Evolutionary conservation across 2,113 vertebrate species (phyloP), one percentile per base, ranked within the genome.

Genomic region (Microtus ochrogaster): DNA sequence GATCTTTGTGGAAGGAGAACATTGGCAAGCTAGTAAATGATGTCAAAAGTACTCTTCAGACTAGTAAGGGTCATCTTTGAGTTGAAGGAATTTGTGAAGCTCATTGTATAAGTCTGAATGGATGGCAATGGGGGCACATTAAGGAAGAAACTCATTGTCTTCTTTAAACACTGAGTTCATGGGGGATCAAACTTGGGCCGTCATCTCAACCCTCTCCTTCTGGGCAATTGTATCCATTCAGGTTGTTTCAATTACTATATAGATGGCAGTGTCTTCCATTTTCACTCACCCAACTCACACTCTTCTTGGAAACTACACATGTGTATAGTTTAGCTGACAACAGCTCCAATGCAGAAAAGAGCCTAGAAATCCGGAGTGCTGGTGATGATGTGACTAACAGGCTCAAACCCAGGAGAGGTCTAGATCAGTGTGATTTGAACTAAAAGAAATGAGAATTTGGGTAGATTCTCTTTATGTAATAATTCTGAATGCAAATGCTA

Each of bases 401-500:
- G 83, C 8, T 74, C 61, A 82, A 70, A 91, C 81, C 21, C 14
- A 81, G 44, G 36, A 76, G 44, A 91, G 33, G 70, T 93, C 52
- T 16, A 49, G 2, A 77, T 78, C 14, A n/a, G 4, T 96, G 65
- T 79, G 74, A 74, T 86, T 92, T 93, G 12, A 36, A 68, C 66
- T 36, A 91, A 96, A 79, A 94, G 22, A 92, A 87, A 78, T 3
- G 14, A 33, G 63, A 87, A 82, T 73, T 78, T 92, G 12, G 13
- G 28, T 95, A 33, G 81, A 44, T 49, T 89, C 6, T 3, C 81
- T 84, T 47, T 70, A 41, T 70, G 55, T 36, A 90, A 30, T 36
- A 30, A 79, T 92, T 90, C 9, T 81, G 63, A n/a, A 77, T 36
- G 36, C 92, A 66, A 96, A 81, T 11, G 87, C 19, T 41, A 19